These are phyloP conservation scores for Lipotes vexillifer DNA, from an alignment of 2,113 vertebrate species.

Conservation along the genomic window DNA sequence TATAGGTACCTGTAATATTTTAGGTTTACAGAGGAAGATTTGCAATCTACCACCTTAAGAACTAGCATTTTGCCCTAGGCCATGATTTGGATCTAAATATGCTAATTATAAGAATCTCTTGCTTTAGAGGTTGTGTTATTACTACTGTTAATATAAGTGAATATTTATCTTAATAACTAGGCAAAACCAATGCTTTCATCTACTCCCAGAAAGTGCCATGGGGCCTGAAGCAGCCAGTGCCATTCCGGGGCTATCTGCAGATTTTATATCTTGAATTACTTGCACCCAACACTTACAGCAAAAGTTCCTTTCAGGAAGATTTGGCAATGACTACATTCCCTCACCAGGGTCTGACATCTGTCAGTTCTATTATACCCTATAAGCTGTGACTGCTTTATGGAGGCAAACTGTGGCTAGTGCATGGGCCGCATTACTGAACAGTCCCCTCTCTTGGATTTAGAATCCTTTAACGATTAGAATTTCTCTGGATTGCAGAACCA, in stretches of 20 bases:
- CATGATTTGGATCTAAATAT: slow-evolving; percentile 7
- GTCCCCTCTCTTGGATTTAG: slow-evolving; percentile 24
- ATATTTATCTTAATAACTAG: slow-evolving; percentile 47
- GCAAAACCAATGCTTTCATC: slow-evolving; percentile 13
- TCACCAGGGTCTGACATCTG: slow-evolving; percentile 46
- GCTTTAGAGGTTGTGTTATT: neutral
- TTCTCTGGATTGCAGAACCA: neutral
- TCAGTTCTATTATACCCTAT: slow-evolving; percentile 53
- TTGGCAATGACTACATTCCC: slow-evolving; percentile 26
- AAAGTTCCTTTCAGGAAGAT: slow-evolving; percentile 42
- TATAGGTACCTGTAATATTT: neutral
- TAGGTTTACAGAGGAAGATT: neutral
- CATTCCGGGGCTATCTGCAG: neutral
- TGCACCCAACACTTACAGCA: slow-evolving; percentile 1
- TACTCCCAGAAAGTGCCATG: neutral
- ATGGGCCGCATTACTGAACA: neutral
- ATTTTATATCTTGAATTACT: slow-evolving; percentile 56
- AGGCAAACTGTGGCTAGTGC: neutral
- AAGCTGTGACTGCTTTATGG: slow-evolving; percentile 44
- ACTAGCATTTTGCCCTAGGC: neutral
- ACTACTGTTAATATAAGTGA: slow-evolving; percentile 3
- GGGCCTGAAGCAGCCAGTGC: neutral
- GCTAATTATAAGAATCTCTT: neutral
- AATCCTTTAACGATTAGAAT: slow-evolving; percentile 26
- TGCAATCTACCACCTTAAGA: neutral